Evolutionary conservation across 2,888 invertebrate species (phyloP), one percentile per base, ranked within the genome.

Genomic region (Diabrotica balteata): DNA sequence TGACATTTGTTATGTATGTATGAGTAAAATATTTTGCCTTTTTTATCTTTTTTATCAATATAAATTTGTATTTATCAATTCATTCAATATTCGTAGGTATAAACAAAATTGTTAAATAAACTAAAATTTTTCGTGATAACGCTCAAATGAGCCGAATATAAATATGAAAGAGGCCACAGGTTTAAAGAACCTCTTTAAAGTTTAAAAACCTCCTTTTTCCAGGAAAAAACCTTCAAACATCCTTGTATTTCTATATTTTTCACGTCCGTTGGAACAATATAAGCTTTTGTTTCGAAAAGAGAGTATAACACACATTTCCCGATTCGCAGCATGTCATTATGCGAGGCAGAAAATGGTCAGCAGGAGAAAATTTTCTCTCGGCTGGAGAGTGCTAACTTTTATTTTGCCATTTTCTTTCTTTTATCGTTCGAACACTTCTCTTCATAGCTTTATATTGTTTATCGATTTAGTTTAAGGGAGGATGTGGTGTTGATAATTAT

Each of bases 291-390:
- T 51, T 63, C 61, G 43, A 55, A 46, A 59, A 32, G 58, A 57
- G 32, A 43, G 63, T 54, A 61, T 57, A 62, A 63, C 58, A 67
- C 52, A 55, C 70, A 66, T 72, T 73, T 68, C 69, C 71, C 74
- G 73, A 71, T 71, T 71, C 78, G 42, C 79, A 78, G 79, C 79
- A 72, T 77, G 79, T 72, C 71, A 73, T 75, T 75, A 77, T 76
- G 72, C 72, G 74, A 75, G 67, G 75, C 72, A 73, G 77, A 76
- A 78, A 76, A 75, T 73, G 78, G 76, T 72, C 79, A 79, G 79
- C 79, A 73, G 78, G 78, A 76, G 71, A 73, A 76, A 74, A 71
- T 72, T 72, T 73, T 67, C 70, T 70, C 76, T 63, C 79, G 60
- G 73, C 75, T 72, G 79, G 78, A 72, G 66, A 63, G 71, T 73